Evolutionary conservation across 2,113 vertebrate species (phyloP).

Genomic region (Centropus bengalensis): DNA sequence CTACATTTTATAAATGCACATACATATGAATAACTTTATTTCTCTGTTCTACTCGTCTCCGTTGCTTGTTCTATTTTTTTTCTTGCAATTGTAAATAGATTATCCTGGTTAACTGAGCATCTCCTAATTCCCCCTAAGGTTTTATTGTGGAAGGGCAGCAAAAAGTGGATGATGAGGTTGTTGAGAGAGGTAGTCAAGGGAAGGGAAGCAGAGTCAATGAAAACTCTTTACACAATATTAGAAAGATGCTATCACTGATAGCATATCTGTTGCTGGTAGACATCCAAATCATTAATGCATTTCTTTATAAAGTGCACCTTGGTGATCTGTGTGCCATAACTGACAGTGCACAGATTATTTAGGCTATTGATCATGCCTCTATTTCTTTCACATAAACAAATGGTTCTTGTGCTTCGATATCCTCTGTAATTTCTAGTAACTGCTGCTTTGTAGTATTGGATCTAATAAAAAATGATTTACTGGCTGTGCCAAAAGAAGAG

Average conservation of each 20-base stretch:
- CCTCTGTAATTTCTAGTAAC: neutral
- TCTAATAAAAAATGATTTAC: neutral
- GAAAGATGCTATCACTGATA: neutral
- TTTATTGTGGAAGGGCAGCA: neutral
- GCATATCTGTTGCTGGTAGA: neutral
- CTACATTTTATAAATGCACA: neutral
- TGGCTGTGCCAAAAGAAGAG: neutral
- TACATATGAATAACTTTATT: neutral
- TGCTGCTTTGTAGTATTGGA: conserved; percentile 11
- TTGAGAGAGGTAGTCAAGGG: too few species aligned
- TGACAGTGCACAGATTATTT: neutral
- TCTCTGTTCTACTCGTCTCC: neutral
- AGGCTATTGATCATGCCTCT: neutral
- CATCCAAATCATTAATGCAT: neutral
- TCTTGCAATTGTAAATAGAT: neutral
- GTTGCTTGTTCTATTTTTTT: neutral
- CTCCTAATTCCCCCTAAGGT: neutral
- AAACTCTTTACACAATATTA: neutral
- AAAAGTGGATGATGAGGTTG: neutral
- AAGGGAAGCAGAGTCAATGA: neutral
- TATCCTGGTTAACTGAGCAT: accelerated
- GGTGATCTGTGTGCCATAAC: neutral
- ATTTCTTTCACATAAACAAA: neutral
- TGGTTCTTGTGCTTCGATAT: neutral
- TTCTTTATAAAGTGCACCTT: neutral